Evolutionary conservation across 2,797 vertebrate genomes (phyloP), one percentile per base, ranked within the genome.

Genomic region (Fistularia tabacaria): DNA sequence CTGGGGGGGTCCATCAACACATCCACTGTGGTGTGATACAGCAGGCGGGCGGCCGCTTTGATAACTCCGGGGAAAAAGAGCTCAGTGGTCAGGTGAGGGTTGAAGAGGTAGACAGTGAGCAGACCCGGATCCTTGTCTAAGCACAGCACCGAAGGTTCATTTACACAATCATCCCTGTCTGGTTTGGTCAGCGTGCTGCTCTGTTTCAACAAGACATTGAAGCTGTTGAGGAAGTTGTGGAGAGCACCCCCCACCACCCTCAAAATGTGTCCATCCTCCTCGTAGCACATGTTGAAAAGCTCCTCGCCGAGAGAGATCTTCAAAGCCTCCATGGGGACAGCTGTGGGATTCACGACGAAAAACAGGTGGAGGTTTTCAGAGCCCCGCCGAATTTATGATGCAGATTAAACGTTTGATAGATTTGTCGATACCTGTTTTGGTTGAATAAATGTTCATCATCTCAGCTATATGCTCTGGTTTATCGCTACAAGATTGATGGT

Each of bases 181-280:
- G 69, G 65, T 58, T 69, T 80, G 57, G 76, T 78, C 10, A 42
- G 76, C 50, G 69, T 14, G 64, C 79, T 81, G 81, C 94, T 94
- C 78, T 98, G 95, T 72, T 95, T 98, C 80, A 99, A 83, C 66
- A 98, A 89, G 66, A 96, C 94, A 57, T 95, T 95, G 85, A 98
- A 98, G 81, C 97, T 99, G 80, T 98, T 99, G 71, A 99, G 88
- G 84, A 99, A 99, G 86, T 99, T 95, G 9, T 97, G 96, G 41
- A 99, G 93, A 3, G 95, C 95, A 55, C 96, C 96, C 67, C 95
- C 96, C 54, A 99, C 96, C 78, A 96, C 95, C 10, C 88, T 90
- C 49, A 99, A 83, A 81, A 97, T 92, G 69, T 98, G 94, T 62
- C 93, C 90, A 45, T 98, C 96, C 86, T 98, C 95, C 84, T 97